Evolutionary conservation across 2,888 invertebrate species (phyloP), one percentile per base, ranked within the genome.

Genomic region (Neria commutata): DNA sequence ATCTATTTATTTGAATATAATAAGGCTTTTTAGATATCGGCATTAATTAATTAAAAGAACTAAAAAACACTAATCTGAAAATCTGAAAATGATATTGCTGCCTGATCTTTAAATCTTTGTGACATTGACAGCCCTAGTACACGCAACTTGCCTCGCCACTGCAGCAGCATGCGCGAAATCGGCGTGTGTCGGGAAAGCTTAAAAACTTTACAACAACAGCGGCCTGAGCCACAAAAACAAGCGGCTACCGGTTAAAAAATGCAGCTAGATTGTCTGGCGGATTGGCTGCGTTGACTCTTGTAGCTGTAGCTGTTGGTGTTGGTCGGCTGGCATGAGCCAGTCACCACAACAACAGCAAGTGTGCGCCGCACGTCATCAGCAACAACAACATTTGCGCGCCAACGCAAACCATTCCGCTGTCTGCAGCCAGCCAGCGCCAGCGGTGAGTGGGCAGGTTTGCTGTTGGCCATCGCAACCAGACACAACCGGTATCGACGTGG

Each of bases 361-460:
- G 14, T n/a, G 14, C 16, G 14, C 10, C 16, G 29, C 8, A 8
- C 51, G 37, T 34, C 37, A 37, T 37, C 37, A 19, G 10, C 1
- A 26, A 19, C 37, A 3, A 16, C 50, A 16, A 26, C 24, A 14
- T 37, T 54, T 54, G 46, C 47, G 54, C 54, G 54, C 47, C 54
- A 54, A 54, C 54, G 54, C 54, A 54, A 42, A 42, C n/a, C 16
- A 42, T n/a, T 42, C 42, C 29, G 11, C 29, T 16, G n/a, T n/a
- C n/a, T n/a, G n/a, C n/a, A n/a, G n/a, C n/a, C n/a, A 6, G 42
- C 42, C 42, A 6, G 42, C n/a, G 19, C n/a, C 19, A 6, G 42
- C 5, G 5, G 19, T 42, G 42, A 42, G 42, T 42, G 19, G 42
- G 42, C 42, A 42, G 6, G 29, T 29, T 29, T 29, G 29, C 29